Conservation (phyloP, 2,888 invertebrate genomes). For the Agonopterix alstromeriana region DNA sequence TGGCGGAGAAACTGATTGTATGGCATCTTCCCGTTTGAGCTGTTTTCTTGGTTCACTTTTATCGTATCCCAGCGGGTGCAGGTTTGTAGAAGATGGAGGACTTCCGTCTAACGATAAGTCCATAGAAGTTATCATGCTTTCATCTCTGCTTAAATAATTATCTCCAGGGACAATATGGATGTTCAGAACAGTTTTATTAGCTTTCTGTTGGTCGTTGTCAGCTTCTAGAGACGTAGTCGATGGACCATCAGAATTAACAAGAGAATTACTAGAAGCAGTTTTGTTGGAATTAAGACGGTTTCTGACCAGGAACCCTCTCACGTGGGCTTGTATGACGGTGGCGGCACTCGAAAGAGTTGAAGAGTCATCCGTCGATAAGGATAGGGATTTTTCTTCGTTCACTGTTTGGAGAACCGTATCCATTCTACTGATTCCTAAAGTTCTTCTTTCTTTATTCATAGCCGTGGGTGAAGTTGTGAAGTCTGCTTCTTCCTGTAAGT, state of each 20-base stretch:
- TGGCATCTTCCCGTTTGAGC: conserved; percentile 69
- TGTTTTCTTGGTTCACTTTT: conserved; percentile 62
- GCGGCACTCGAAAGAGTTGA: conserved; percentile 76
- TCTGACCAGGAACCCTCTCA: conserved; percentile 80
- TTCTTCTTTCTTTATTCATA: conserved; percentile 46
- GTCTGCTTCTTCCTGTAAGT: conserved; percentile 43
- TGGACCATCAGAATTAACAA: conserved; percentile 49
- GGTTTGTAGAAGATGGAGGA: conserved; percentile 55
- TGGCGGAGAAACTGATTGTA: conserved; percentile 66
- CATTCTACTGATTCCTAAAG: conserved; percentile 57
- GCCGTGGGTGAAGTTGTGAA: conserved; percentile 26
- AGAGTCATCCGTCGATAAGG: conserved; percentile 68
- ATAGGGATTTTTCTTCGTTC: conserved; percentile 70
- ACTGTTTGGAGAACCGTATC: conserved; percentile 69
- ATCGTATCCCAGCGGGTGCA: conserved; percentile 61
- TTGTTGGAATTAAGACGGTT: conserved; percentile 64
- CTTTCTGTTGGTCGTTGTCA: conserved; percentile 42
- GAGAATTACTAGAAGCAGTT: conserved; percentile 47
- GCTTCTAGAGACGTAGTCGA: conserved; percentile 45
- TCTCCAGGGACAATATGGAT: conserved; percentile 63
- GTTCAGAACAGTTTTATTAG: conserved; percentile 57
- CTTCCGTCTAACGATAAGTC: conserved; percentile 62
- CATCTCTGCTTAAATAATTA: conserved; percentile 57
- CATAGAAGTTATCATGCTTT: conserved; percentile 58
- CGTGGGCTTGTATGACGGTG: conserved; percentile 81